Evolutionary conservation across 2,888 invertebrate genomes (phyloP).

Genomic region (Plagodis pulveraria): DNA sequence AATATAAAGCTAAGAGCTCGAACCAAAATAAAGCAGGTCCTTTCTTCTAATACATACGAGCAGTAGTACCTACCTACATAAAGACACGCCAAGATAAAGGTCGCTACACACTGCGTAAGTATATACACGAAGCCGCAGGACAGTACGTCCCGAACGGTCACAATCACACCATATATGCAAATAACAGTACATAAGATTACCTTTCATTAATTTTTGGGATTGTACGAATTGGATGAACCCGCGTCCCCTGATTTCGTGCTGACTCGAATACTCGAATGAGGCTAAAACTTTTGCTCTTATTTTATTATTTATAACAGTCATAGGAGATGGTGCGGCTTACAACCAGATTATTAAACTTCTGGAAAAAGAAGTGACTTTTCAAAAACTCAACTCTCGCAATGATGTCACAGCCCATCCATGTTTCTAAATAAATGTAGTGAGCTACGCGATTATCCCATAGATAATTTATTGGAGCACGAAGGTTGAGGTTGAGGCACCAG

Average conservation of each 20-base stretch:
- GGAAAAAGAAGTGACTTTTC: no score
- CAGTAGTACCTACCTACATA: slow-evolving; percentile 20
- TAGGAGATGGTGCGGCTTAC: no score
- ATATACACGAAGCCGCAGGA: slow-evolving; percentile 29
- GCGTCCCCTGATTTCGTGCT: background rate
- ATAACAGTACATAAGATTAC: slow-evolving; percentile 5
- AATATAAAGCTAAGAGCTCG: slow-evolving; percentile 15
- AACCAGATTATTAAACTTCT: no score
- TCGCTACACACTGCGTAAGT: slow-evolving; percentile 27
- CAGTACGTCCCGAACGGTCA: slow-evolving; percentile 20
- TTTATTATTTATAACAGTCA: no score
- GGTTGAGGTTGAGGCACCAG: no score
- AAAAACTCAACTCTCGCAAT: no score
- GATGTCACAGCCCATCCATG: no score
- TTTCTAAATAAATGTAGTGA: no score
- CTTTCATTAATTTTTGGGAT: background rate
- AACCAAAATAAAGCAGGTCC: slow-evolving; percentile 18
- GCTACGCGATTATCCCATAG: no score
- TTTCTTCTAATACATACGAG: slow-evolving; percentile 6
- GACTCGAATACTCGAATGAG: no score
- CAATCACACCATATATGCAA: slow-evolving; percentile 6
- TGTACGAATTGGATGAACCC: background rate
- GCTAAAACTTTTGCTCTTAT: no score
- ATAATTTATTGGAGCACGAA: no score
- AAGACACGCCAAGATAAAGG: slow-evolving; percentile 28